Evolutionary conservation across 1,140 invertebrate species (phyloP), one percentile per base, ranked within the genome.

Genomic region (Drosophila quadrilineata): DNA sequence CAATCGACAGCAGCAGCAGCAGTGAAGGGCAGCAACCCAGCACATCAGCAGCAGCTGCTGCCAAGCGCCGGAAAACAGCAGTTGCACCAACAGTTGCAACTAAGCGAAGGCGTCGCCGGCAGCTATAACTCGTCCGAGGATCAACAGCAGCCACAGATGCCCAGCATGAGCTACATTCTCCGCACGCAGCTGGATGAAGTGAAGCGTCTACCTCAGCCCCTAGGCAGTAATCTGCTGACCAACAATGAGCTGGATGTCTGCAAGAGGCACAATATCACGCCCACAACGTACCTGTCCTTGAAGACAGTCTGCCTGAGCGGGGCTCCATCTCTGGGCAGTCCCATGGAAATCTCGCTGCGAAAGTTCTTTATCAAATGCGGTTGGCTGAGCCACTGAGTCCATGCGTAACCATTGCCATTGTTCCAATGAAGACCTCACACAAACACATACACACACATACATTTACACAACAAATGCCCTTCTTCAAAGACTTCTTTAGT

Each of bases 261-360:
- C 75, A 88, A 89, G 12, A 89, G 88, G 58, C 85, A 92, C 50
- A 91, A 92, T 66, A 75, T 93, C 10, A 90, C 90, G 19, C 92
- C 92, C 28, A 89, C 91, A 29, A 91, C 92, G 63, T 93, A 92
- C 84, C 89, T 92, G 24, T 92, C 91, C 4, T 71, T 93, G 54
- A 93, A 93, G 80, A 91, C 91, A 0, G 75, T 92, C 22, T 87
- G 92, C 10, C 48, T 90, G n/a, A 90, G 89, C 49, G 88, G 88
- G 43, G 87, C 86, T 19, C 87, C 87, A 35, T 54, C 85, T 10
- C 26, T 76, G 53, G 67, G 71, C 38, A 88, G 71, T 63, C 72
- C 79, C n/a, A 75, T 88, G 70, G 89, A 90, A 65, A 75, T 71
- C 41, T 79, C 77, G n/a, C 43, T 90, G 40, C 71, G 84, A 33